These are phyloP conservation scores for Eciton burchellii DNA, from an alignment of 1,140 invertebrate genomes.

Conservation along the genomic window DNA sequence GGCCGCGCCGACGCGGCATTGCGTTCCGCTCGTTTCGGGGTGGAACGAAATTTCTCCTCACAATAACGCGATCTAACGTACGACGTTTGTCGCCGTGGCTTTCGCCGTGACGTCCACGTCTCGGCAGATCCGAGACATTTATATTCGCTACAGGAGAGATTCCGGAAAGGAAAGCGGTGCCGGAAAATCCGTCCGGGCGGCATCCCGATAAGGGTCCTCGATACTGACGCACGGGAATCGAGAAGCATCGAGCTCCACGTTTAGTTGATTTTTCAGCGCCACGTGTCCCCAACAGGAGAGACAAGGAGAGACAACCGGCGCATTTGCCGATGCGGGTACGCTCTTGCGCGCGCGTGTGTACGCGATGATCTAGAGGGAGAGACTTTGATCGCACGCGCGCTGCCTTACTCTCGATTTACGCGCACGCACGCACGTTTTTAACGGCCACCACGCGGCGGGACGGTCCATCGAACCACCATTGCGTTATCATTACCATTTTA, in stretches of 20 bases:
- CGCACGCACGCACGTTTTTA: slow-evolving; percentile 40
- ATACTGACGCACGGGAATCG: too few relatives aligned
- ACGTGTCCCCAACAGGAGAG: neutral
- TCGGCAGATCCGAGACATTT: neutral
- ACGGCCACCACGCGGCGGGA: slow-evolving; percentile 39
- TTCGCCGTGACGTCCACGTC: slow-evolving; percentile 63
- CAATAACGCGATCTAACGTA: slow-evolving; percentile 47
- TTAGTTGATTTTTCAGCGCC: too few relatives aligned
- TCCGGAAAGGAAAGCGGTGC: too few relatives aligned
- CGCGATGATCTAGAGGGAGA: neutral
- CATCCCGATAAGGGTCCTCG: too few relatives aligned
- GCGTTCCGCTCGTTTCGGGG: slow-evolving; percentile 61
- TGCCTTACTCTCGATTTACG: slow-evolving; percentile 20
- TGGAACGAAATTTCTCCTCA: slow-evolving; percentile 58
- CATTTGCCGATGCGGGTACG: neutral
- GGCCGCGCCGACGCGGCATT: neutral
- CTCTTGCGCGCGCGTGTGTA: neutral
- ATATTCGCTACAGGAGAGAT: too few relatives aligned
- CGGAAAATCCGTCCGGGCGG: too few relatives aligned
- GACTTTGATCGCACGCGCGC: slow-evolving; percentile 1
- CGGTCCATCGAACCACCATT: slow-evolving; percentile 64
- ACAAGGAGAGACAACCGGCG: neutral
- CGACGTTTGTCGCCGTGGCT: slow-evolving; percentile 65
- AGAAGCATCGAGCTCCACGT: too few relatives aligned
- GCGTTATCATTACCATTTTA: slow-evolving; percentile 75